These are phyloP conservation scores for Salvelinus fontinalis DNA, from an alignment of 2,113 vertebrate species.

Conservation along the genomic window DNA sequence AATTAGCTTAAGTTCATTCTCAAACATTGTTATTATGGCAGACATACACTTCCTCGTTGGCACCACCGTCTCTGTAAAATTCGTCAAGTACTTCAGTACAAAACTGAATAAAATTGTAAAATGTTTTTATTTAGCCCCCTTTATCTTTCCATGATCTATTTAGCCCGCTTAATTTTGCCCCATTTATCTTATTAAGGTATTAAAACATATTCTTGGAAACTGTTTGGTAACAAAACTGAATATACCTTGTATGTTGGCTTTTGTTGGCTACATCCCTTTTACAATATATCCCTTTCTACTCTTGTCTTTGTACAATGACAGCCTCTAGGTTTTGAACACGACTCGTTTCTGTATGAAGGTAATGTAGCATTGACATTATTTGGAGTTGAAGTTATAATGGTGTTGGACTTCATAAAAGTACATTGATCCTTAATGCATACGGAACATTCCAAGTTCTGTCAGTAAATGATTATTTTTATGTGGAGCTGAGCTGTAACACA, in stretches of 20 bases:
- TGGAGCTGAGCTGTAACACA: slow-evolving; percentile 21
- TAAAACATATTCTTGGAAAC: slow-evolving; percentile 17
- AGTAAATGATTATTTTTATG: not conserved
- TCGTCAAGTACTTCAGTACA: not conserved
- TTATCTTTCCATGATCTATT: slow-evolving; percentile 22
- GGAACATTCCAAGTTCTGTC: not conserved
- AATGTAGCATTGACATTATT: slow-evolving; percentile 33
- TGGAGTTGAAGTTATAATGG: slow-evolving; percentile 18
- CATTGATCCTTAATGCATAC: not conserved
- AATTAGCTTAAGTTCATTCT: not conserved
- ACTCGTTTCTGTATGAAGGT: slow-evolving; percentile 44
- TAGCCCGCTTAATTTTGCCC: too few relatives aligned
- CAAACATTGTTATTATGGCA: slow-evolving; percentile 6
- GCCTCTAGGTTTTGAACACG: slow-evolving; percentile 31
- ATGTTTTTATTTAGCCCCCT: slow-evolving; percentile 21
- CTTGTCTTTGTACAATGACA: slow-evolving; percentile 26
- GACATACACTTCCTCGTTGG: slow-evolving; percentile 41
- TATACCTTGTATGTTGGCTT: slow-evolving; percentile 17
- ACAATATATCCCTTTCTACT: slow-evolving; percentile 58
- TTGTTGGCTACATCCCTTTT: slow-evolving; percentile 46
- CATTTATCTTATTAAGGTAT: slow-evolving; percentile 29
- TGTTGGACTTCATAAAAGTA: slow-evolving; percentile 33
- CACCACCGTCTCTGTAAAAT: not conserved
- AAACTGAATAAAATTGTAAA: too few relatives aligned
- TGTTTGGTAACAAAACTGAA: slow-evolving; percentile 32